These are phyloP conservation scores for Heliconius eleuchia DNA, from an alignment of 1,140 invertebrate genomes.

Conservation along the genomic window DNA sequence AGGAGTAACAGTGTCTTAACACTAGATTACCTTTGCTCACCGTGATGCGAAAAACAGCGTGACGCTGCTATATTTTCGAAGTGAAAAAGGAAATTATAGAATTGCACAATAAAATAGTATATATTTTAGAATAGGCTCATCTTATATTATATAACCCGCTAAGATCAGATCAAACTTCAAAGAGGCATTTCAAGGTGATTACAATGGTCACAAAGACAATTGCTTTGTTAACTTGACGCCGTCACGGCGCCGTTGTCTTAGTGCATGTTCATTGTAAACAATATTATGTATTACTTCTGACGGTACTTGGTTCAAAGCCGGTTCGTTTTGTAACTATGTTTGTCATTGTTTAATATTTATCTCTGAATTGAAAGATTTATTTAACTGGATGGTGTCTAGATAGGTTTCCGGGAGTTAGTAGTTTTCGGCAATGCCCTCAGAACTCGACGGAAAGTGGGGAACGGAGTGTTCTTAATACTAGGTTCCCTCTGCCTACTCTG, in stretches of 20 bases:
- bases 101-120: background rate
- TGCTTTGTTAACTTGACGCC: constrained; percentile 1
- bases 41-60: background rate
- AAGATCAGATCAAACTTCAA: background rate
- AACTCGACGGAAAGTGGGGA: no score
- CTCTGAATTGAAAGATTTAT: no score
- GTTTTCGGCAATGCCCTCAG: no score
- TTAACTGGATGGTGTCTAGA: no score
- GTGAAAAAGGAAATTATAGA: background rate
- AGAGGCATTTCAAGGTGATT: constrained; percentile 7
- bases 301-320: background rate
- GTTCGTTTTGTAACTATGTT: background rate
- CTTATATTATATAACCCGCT: background rate
- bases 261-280: background rate
- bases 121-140: background rate
- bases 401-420: no score
- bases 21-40: background rate
- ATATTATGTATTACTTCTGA: background rate
- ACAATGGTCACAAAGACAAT: background rate
- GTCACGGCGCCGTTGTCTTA: background rate
- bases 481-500: no score
- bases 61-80: background rate
- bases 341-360: background rate
- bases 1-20: background rate
- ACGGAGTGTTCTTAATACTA: no score